phyloP scores from a whole-genome alignment of 2,888 invertebrate species.

The Protonemura montana region DNA sequence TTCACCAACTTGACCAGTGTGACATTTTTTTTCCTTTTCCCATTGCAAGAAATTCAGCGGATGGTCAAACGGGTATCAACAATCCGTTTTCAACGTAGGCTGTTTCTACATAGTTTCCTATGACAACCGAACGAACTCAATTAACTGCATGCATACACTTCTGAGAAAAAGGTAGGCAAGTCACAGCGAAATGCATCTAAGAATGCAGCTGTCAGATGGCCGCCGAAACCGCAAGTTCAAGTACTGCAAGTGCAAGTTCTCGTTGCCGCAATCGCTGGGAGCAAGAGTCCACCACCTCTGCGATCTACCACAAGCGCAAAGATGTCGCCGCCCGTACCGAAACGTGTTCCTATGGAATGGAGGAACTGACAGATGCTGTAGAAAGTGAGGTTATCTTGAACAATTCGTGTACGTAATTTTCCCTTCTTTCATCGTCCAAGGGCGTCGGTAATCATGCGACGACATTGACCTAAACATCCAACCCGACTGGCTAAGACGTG shows the following conservation, averaged over 20 bases:
- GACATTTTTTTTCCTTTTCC: too few species aligned
- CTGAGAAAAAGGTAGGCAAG: too few species aligned
- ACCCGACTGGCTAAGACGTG: background rate
- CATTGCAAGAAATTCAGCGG: too few species aligned
- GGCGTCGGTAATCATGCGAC: background rate
- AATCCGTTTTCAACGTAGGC: too few species aligned
- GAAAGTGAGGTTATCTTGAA: background rate
- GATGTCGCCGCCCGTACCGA: background rate
- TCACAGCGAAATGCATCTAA: too few species aligned
- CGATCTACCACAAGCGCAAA: background rate
- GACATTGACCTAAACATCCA: constrained; percentile 20
- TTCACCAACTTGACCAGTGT: too few species aligned
- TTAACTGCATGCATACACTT: too few species aligned
- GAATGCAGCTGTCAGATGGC: too few species aligned
- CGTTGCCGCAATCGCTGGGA: background rate
- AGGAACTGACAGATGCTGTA: background rate
- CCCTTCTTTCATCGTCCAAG: constrained; percentile 13
- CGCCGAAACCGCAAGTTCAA: background rate
- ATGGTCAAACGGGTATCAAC: too few species aligned
- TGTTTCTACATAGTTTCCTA: too few species aligned
- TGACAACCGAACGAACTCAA: too few species aligned
- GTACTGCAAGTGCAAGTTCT: background rate
- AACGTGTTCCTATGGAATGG: background rate
- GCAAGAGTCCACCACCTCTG: background rate
- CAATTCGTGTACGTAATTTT: constrained; percentile 14